Conservation (phyloP, 2,888 invertebrate genomes). For the Atherix ibis region DNA sequence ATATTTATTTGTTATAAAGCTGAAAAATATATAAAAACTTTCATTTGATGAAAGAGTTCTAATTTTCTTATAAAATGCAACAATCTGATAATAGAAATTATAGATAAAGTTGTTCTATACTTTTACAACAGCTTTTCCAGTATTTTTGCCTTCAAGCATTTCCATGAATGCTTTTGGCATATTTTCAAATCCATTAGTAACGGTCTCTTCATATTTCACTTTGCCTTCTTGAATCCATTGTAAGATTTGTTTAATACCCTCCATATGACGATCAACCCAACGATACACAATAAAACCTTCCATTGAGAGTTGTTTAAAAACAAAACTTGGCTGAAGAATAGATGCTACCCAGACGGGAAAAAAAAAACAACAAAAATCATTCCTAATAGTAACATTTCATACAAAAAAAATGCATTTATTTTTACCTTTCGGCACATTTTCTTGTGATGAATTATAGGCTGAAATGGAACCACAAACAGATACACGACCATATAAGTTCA, state of each 20-base stretch:
- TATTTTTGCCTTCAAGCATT: constrained; percentile 47
- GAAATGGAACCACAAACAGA: constrained; percentile 51
- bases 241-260: constrained; percentile 47
- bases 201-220: constrained; percentile 49
- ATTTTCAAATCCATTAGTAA: constrained; percentile 56
- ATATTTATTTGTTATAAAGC: too few relatives aligned
- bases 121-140: constrained; percentile 55
- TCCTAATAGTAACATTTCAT: neutral
- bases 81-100: too few relatives aligned
- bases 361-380: too few relatives aligned
- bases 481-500: constrained; percentile 45
- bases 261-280: constrained; percentile 43
- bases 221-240: constrained; percentile 52
- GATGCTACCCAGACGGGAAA: constrained; percentile 9
- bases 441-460: constrained; percentile 38
- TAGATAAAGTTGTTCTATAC: too few relatives aligned
- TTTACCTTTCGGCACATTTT: constrained; percentile 8
- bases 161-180: constrained; percentile 53
- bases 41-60: too few relatives aligned
- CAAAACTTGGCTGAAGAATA: constrained; percentile 38
- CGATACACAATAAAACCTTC: constrained; percentile 36
- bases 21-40: too few relatives aligned
- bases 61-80: too few relatives aligned
- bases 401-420: constrained; percentile 1
- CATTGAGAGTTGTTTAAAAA: constrained; percentile 42